These are phyloP conservation scores for Dicerorhinus sumatrensis DNA, from an alignment of 2,113 vertebrate species.

Conservation along the genomic window DNA sequence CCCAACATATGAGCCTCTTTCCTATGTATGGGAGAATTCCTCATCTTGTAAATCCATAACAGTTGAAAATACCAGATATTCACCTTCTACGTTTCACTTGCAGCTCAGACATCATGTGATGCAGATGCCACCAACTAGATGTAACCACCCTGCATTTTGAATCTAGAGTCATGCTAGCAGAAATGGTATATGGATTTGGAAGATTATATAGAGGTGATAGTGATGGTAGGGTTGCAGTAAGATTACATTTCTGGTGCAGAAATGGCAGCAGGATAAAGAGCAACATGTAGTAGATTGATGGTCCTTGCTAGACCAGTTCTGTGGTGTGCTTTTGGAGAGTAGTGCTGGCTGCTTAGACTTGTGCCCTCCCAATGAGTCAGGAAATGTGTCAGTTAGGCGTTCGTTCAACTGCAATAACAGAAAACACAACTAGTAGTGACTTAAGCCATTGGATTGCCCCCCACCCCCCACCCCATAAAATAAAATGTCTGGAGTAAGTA, in stretches of 20 bases:
- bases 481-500: neutral
- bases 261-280: neutral
- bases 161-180: neutral
- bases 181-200: neutral
- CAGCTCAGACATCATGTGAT: neutral
- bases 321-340: neutral
- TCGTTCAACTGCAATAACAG: neutral
- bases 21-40: neutral
- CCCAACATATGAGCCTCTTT: neutral
- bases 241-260: neutral
- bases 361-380: neutral
- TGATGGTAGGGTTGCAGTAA: neutral
- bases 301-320: neutral
- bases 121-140: neutral
- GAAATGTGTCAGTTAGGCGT: neutral
- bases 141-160: neutral
- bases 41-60: neutral
- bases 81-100: neutral
- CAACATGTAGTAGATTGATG: neutral
- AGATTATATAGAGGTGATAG: neutral
- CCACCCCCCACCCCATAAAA: neutral
- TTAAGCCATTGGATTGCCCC: neutral
- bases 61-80: neutral
- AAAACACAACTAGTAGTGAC: neutral
- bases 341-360: neutral